These are phyloP conservation scores for Sebastes hopkinsi DNA, from an alignment of 2,797 vertebrate species.

Conservation along the genomic window DNA sequence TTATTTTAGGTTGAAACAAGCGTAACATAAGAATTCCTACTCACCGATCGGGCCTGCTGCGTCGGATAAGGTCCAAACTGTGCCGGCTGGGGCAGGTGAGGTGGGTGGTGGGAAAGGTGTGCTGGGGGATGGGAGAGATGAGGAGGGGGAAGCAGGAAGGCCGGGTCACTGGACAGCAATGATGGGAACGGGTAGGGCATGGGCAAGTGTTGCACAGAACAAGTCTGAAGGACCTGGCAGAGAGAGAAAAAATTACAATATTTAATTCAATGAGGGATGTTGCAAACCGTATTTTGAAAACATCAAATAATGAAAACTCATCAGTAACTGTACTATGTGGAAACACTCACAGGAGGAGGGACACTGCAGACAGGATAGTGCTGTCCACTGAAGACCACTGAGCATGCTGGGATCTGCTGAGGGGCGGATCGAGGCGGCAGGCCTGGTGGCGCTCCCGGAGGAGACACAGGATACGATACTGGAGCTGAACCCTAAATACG, in stretches of 20 bases:
- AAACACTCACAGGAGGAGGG: slow-evolving; percentile 83
- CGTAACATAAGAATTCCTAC: slow-evolving; percentile 44
- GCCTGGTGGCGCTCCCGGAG: slow-evolving; percentile 89
- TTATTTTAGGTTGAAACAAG: neutral
- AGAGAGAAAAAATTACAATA: slow-evolving; percentile 11
- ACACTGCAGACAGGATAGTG: slow-evolving; percentile 87
- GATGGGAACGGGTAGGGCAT: slow-evolving; percentile 97
- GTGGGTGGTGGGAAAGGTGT: slow-evolving; percentile 93
- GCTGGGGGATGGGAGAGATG: slow-evolving; percentile 86
- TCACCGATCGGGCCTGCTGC: slow-evolving; percentile 94
- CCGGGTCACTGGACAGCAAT: slow-evolving; percentile 92
- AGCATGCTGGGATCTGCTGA: slow-evolving; percentile 92
- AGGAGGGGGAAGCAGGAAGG: slow-evolving; percentile 89
- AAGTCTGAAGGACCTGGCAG: slow-evolving; percentile 92
- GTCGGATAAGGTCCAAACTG: slow-evolving; percentile 95
- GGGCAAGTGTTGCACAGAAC: slow-evolving; percentile 97
- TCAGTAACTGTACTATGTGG: neutral
- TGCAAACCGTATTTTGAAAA: neutral
- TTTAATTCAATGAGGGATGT: neutral
- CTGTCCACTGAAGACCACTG: slow-evolving; percentile 94
- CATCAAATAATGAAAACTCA: neutral
- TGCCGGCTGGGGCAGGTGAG: slow-evolving; percentile 93
- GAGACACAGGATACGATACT: slow-evolving; percentile 89
- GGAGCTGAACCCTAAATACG: slow-evolving; percentile 86
- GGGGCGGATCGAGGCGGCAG: slow-evolving; percentile 88